phyloP scores from a whole-genome alignment of 2,113 vertebrate species.

The Chiloscyllium plagiosum region DNA sequence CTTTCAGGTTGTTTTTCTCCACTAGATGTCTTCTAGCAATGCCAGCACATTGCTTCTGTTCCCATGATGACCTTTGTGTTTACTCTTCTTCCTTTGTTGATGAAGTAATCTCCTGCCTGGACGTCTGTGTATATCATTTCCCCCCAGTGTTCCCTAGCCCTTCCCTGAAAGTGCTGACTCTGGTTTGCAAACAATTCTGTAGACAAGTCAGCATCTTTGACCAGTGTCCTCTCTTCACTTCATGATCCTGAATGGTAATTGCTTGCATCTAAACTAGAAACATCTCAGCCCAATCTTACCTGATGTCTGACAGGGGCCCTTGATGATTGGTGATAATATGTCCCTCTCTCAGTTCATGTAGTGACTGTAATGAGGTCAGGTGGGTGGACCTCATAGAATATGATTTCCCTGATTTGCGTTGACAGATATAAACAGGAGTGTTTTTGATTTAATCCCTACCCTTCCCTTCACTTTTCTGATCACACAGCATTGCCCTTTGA shows the following conservation, averaged over 20 bases:
- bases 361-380: too few relatives aligned
- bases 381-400: too few relatives aligned
- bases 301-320: neutral
- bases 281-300: too few relatives aligned
- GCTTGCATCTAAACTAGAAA: neutral
- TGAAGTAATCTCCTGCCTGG: neutral
- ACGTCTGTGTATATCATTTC: neutral
- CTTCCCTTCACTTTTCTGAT: too few relatives aligned
- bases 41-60: neutral
- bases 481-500: too few relatives aligned
- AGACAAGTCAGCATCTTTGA: neutral
- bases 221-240: neutral
- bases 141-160: too few relatives aligned
- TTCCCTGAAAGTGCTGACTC: neutral
- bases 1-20: neutral
- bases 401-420: too few relatives aligned
- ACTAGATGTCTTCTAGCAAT: neutral
- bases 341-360: neutral
- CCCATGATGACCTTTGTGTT: neutral
- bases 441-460: too few relatives aligned
- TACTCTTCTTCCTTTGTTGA: neutral
- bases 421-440: too few relatives aligned
- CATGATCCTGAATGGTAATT: neutral
- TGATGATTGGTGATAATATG: neutral
- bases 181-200: neutral